Percentiles rank a stretch among this genome's conserved stretches.
These are phyloP conservation scores for Diabrotica balteata DNA, from an alignment of 2,888 invertebrate genomes.

Conservation along the genomic window DNA sequence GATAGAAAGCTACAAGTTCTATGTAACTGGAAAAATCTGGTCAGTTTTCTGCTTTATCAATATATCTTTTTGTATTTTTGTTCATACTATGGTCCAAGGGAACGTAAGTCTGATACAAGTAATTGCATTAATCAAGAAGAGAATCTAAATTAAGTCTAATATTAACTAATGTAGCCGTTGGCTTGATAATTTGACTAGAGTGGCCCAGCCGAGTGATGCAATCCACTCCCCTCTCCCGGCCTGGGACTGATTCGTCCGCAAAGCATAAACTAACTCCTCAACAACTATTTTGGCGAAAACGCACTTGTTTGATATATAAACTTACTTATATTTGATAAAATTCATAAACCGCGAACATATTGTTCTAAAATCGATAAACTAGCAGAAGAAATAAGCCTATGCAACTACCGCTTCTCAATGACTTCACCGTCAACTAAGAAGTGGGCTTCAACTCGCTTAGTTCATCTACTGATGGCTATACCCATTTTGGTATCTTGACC, in stretches of 20 bases:
- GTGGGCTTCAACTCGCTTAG: conserved; percentile 22
- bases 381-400: conserved; percentile 30
- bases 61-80: too few relatives aligned
- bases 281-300: conserved; percentile 60
- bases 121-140: conserved; percentile 23
- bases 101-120: conserved; percentile 6
- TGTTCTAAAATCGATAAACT: conserved; percentile 60
- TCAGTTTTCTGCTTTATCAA: too few relatives aligned
- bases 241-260: conserved; percentile 49
- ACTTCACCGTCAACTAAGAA: conserved; percentile 17
- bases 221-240: conserved; percentile 47
- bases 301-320: conserved; percentile 58
- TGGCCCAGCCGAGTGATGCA: conserved; percentile 55
- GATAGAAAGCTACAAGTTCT: too few relatives aligned
- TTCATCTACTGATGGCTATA: conserved; percentile 38
- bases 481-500: conserved; percentile 45
- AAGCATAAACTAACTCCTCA: conserved; percentile 60
- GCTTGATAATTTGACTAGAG: conserved; percentile 63
- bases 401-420: conserved; percentile 23
- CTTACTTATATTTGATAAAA: conserved; percentile 59
- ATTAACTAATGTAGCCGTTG: conserved; percentile 59
- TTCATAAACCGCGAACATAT: conserved; percentile 58
- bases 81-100: too few relatives aligned
- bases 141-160: conserved; percentile 57
- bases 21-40: too few relatives aligned